Conservation (phyloP, 2,888 invertebrate genomes). For the Didymodactylos carnosus region DNA sequence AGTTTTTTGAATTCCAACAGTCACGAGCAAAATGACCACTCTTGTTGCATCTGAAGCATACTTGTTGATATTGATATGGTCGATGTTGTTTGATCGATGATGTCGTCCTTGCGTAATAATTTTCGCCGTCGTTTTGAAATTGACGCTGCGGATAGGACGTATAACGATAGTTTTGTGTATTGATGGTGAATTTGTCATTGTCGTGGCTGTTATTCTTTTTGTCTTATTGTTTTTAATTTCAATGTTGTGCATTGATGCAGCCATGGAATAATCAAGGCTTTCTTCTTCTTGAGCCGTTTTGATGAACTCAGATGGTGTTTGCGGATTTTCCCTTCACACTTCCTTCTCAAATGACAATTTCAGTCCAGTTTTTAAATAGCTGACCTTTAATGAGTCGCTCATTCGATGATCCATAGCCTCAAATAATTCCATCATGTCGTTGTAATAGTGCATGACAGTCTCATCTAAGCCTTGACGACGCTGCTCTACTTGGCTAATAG, state of each 20-base stretch:
- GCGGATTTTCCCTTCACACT: not conserved
- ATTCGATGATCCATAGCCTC: no score
- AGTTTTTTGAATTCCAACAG: not conserved
- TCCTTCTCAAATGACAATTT: not conserved
- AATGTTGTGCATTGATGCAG: not conserved
- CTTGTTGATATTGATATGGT: not conserved
- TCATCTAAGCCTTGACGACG: no score
- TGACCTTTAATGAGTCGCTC: no score
- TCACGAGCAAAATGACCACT: not conserved
- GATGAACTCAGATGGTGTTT: not conserved
- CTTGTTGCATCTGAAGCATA: not conserved
- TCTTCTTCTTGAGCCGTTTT: not conserved
- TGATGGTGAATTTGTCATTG: no score
- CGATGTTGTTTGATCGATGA: no score
- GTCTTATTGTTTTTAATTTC: not conserved
- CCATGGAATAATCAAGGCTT: not conserved
- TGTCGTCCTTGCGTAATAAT: no score
- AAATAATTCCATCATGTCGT: no score
- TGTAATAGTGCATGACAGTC: no score
- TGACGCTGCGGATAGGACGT: no score
- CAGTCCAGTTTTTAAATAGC: not conserved
- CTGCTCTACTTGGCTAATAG: no score
- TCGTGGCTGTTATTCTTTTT: not conserved
- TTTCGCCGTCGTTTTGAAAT: no score
- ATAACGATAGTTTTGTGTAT: no score